Evolutionary conservation across 2,888 invertebrate species (phyloP), one percentile per base, ranked within the genome.

Genomic region (Morpho helenor): DNA sequence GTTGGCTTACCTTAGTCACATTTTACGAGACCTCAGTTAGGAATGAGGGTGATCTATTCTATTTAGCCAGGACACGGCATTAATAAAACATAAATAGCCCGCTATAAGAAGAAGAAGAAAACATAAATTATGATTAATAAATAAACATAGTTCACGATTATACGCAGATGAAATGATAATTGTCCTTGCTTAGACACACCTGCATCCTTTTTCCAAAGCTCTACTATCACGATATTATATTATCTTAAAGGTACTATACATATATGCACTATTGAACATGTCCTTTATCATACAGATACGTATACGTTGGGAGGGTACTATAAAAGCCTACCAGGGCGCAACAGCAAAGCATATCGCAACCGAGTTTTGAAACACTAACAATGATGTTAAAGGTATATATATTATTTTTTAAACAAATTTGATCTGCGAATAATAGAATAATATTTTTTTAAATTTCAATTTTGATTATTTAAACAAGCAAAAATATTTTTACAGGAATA

Each of bases 311-410:
- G 67, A 71, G 71, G 45, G 65, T 61, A 67, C 69, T 89, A 88
- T 89, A 89, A 79, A 88, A 87, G 86, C 78, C 68, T 68, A 57
- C 71, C 67, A 64, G 66, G 64, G 62, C 61, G 68, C 61, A 62
- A 63, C 62, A 56, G 59, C 61, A 64, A 62, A 67, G 66, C 84
- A 88, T 73, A 84, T 76, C 73, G 68, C 69, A 69, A 66, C 70
- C 63, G 68, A 80, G 73, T 77, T 74, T 77, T 74, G 70, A 68
- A 73, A 76, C 73, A 73, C 69, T 67, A 75, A 82, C 71, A 66
- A 88, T 86, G 84, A 70, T 85, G 70, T 54, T 80, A 61, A 86
- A 87, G 83, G 89, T 88, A 72, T 16, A 16, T 16, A 87, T 57
- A 43, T 46, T 43, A 48, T 23, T 41, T 31, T 49, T 16, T 47